Evolutionary conservation across 2,888 invertebrate species (phyloP), one percentile per base, ranked within the genome.

Genomic region (Tenthredo distinguenda): DNA sequence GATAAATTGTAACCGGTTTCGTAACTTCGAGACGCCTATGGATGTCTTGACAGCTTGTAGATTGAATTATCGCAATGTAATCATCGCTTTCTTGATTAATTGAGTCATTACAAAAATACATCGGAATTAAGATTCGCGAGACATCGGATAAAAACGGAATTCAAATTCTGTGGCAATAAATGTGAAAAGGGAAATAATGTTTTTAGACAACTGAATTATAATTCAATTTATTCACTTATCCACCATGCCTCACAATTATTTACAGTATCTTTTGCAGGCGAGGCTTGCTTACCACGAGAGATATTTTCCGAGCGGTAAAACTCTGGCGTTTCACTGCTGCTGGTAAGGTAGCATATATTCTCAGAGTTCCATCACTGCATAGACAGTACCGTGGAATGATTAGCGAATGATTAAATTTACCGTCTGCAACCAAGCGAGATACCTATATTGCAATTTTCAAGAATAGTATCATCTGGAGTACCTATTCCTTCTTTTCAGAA

Each of bases 291-390:
- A 77, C 77, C 77, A 18, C 50, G 31, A 55, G 77, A 31, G 77
- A 18, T 55, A 55, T 55, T 77, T 34, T 47, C 47, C 1, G 2
- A n/a, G 10, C 15, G 37, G 37, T 72, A 40, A 40, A 72, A 72
- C 15, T 37, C n/a, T 37, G 2, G n/a, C 18, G 37, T n/a, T 71
- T 71, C 71, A 50, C 81, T 40, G 12, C 81, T 40, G 81, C 81
- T 58, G 81, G 81, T 81, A 81, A 81, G 81, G 58, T 40, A 81
- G 62, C 62, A 58, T 12, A 31, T 50, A 37, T 62, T 81, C 18
- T 40, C 37, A 12, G 50, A 81, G 37, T 31, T 26, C 18, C 21
- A 7, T 21, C 37, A 58, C 10, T 34, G 31, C 37, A 37, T 21
- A 34, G 34, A 68, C 12, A 34, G 34, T 62, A 81, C 81, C 62